Conservation (phyloP, 2,113 vertebrate genomes). For the Hyaena hyaena region DNA sequence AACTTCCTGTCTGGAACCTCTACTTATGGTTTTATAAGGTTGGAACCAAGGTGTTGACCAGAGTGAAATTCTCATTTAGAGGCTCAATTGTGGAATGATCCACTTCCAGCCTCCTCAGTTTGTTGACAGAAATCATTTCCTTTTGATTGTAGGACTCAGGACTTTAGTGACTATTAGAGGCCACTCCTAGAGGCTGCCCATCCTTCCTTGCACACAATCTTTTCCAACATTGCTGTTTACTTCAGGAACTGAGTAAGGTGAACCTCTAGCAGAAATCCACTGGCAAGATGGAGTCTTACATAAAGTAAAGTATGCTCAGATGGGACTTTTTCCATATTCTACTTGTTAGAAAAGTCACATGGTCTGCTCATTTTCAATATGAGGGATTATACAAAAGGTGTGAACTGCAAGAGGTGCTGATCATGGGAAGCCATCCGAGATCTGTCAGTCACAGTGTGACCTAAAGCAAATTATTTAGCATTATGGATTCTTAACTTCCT, state of each 20-base stretch:
- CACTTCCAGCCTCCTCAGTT: neutral
- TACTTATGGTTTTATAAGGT: neutral
- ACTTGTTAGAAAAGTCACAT: neutral
- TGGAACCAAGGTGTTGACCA: neutral
- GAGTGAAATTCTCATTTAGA: neutral
- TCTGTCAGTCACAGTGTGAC: neutral
- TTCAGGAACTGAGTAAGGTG: neutral
- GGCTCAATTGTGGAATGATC: neutral
- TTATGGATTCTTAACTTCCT: neutral
- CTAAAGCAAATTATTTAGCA: neutral
- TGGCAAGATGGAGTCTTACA: neutral
- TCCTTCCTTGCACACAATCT: neutral
- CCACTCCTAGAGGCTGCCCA: fast-evolving
- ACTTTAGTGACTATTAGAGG: neutral
- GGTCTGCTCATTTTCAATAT: neutral
- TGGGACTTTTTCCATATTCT: neutral
- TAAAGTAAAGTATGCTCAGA: neutral
- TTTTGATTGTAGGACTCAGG: neutral
- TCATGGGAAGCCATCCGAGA: neutral
- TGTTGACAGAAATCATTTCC: neutral
- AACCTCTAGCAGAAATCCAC: neutral
- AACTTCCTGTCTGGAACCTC: neutral
- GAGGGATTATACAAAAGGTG: neutral
- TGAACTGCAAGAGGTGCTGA: neutral
- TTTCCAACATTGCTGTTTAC: neutral